phyloP scores from a whole-genome alignment of 2,113 vertebrate genomes.

The Falco punctatus region DNA sequence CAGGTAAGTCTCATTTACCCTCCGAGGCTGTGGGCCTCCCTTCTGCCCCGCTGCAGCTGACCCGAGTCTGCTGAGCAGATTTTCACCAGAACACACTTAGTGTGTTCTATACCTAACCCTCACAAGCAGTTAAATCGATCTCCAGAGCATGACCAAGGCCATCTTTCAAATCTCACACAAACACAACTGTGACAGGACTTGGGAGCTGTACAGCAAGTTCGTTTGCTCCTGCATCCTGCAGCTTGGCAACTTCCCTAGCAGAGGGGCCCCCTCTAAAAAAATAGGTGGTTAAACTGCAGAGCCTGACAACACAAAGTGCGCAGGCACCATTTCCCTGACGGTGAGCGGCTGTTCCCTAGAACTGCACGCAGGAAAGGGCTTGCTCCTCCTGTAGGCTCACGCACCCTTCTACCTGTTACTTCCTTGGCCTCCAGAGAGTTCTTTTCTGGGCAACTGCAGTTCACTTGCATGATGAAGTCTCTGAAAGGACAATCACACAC shows the following conservation, averaged over 20 bases:
- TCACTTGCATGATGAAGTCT: too few species aligned
- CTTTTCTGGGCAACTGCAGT: neutral
- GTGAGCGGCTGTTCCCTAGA: too few species aligned
- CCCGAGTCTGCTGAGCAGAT: neutral
- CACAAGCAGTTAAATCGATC: neutral
- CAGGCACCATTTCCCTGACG: neutral
- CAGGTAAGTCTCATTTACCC: conserved; percentile 73
- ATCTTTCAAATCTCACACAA: neutral
- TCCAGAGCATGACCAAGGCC: neutral
- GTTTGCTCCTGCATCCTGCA: neutral
- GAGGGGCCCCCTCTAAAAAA: neutral
- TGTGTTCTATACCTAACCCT: neutral
- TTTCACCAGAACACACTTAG: neutral
- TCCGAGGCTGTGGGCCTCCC: neutral
- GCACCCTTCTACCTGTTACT: neutral
- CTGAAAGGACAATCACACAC: neutral
- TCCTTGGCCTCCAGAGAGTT: neutral
- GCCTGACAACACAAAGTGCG: neutral
- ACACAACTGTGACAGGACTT: neutral
- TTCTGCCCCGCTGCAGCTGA: neutral
- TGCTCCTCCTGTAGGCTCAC: rapidly evolving
- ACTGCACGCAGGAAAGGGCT: neutral
- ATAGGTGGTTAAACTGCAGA: neutral
- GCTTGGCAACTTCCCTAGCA: neutral
- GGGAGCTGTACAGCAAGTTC: neutral